Evolutionary conservation across 2,113 vertebrate species (phyloP), one percentile per base, ranked within the genome.

Genomic region (Trogon melanurus): DNA sequence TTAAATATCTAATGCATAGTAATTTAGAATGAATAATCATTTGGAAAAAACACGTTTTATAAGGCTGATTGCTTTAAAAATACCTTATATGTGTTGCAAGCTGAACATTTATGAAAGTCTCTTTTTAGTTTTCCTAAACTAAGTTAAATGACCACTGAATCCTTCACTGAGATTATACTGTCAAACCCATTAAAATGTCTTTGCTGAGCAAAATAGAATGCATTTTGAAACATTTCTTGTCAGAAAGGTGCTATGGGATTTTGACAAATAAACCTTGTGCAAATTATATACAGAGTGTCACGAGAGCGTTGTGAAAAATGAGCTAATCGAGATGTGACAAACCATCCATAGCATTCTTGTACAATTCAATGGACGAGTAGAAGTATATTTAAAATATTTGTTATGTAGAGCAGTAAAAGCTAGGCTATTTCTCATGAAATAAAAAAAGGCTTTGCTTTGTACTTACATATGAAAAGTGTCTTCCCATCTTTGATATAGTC

Each of bases 301-400:
- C 50, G 66, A 96, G 88, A 95, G 69, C 75, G 75, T 83, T 90
- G 61, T 96, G 96, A 96, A 96, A 93, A 91, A 91, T 93, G 75
- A 95, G 67, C 72, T 93, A 84, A 89, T 88, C 0, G 1, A 79
- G 78, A 87, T 90, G 34, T 88, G 85, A 67, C 69, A 95, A 74
- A 65, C 60, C 58, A 64, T 88, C 62, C 20, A 3, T 73, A 82
- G 47, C 76, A 79, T 69, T 91, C 50, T 94, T 13, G 3, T 82
- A 32, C 18, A 75, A 61, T 72, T 89, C 80, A 67, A 11, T 67
- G 78, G 70, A 60, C 89, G 75, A 71, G 50, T 56, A 92, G 71
- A 94, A 78, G 61, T 75, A 34, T n/a, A 70, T 27, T 60, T 78
- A 48, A 62, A 78, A 82, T 88, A 62, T 58, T 81, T 27, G 11